phyloP scores from a whole-genome alignment of 2,113 vertebrate species.

The Pelecanoides urinatrix region DNA sequence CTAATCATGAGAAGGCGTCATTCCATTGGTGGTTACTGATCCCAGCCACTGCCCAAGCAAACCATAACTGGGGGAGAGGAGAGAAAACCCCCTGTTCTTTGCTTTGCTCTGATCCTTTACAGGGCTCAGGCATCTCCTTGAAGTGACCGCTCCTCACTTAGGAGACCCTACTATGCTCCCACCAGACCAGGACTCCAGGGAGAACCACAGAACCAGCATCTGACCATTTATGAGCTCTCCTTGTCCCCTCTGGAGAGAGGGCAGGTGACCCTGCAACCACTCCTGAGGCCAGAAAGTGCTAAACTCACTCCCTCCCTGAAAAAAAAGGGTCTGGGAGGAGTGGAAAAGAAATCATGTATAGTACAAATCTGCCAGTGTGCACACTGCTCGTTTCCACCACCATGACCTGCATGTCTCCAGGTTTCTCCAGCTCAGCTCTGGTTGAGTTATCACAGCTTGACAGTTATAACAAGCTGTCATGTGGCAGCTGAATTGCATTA shows the following conservation, averaged over 20 bases:
- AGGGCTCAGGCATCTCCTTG: background rate
- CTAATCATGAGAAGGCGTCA: background rate
- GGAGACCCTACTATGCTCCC: background rate
- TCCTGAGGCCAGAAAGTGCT: background rate
- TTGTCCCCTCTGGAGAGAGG: background rate
- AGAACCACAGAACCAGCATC: background rate
- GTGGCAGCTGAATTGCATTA: background rate
- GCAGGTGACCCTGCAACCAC: background rate
- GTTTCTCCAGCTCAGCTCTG: background rate
- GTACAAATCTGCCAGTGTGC: fast-evolving
- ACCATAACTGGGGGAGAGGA: background rate
- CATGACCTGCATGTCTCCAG: background rate
- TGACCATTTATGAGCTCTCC: background rate
- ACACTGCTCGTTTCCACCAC: background rate
- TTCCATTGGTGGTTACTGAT: background rate
- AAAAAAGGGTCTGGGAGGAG: background rate
- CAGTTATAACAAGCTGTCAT: background rate
- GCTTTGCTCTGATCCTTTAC: background rate
- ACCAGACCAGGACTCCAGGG: background rate
- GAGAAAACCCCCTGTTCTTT: background rate
- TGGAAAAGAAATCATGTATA: background rate
- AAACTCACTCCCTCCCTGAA: background rate
- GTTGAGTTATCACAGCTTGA: background rate
- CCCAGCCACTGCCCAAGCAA: background rate
- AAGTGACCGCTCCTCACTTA: background rate